phyloP scores from a whole-genome alignment of 2,888 invertebrate genomes.

The Catocala nupta region DNA sequence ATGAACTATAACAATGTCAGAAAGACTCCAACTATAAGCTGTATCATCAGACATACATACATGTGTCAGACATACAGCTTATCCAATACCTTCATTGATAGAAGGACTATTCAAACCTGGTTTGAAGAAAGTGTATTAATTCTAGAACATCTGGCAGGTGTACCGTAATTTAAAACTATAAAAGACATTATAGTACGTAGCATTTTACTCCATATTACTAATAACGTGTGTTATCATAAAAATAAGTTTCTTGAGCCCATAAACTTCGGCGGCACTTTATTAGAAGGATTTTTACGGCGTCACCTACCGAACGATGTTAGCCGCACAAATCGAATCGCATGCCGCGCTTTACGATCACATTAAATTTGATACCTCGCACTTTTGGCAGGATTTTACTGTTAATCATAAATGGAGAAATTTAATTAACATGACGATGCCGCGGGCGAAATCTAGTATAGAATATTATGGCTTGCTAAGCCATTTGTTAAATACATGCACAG shows the following conservation, averaged over 20 bases:
- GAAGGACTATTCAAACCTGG: too few species aligned
- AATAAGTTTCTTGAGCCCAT: constrained; percentile 30
- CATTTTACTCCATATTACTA: constrained; percentile 8
- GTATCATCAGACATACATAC: too few species aligned
- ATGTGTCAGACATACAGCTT: too few species aligned
- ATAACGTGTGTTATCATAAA: constrained; percentile 21
- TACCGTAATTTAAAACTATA: not conserved
- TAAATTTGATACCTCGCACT: constrained; percentile 60
- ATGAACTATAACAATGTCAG: too few species aligned
- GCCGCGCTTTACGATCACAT: constrained; percentile 58
- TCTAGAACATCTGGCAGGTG: not conserved
- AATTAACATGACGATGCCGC: constrained; percentile 36
- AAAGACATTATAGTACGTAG: constrained; percentile 20
- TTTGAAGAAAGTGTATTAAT: not conserved
- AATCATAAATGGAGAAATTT: constrained; percentile 52
- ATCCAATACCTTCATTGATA: too few species aligned
- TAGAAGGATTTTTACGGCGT: constrained; percentile 54
- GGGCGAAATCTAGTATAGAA: too few species aligned
- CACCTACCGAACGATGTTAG: constrained; percentile 44
- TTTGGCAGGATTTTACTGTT: constrained; percentile 54
- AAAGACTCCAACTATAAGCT: too few species aligned
- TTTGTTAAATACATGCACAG: too few species aligned
- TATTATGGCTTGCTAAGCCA: too few species aligned
- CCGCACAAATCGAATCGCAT: constrained; percentile 58
- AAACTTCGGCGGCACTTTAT: constrained; percentile 38